These are phyloP conservation scores for Ephestia elutella DNA, from an alignment of 1,140 invertebrate species.

Conservation along the genomic window DNA sequence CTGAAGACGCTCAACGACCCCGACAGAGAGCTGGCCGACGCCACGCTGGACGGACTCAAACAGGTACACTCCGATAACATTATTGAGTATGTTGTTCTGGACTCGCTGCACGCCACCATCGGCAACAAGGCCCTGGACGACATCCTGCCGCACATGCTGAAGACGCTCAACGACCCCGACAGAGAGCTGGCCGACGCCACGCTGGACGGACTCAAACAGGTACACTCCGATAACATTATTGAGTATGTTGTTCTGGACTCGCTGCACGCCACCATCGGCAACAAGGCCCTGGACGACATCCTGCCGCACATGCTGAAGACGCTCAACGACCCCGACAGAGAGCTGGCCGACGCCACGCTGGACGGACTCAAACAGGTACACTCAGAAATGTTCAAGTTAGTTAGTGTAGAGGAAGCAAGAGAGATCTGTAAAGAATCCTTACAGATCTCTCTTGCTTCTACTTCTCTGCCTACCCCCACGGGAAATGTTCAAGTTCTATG, in stretches of 20 bases:
- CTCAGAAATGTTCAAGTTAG: too few relatives aligned
- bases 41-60: constrained; percentile 93
- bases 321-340: constrained; percentile 84
- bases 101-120: constrained; percentile 95
- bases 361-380: constrained; percentile 92
- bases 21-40: constrained; percentile 83
- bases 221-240: too few relatives aligned
- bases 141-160: constrained; percentile 93
- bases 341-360: constrained; percentile 87
- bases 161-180: constrained; percentile 87
- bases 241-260: too few relatives aligned
- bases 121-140: constrained; percentile 96
- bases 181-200: constrained; percentile 86
- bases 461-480: too few relatives aligned
- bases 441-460: too few relatives aligned
- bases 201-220: constrained; percentile 93
- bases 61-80: too few relatives aligned
- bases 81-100: too few relatives aligned
- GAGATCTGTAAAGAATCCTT: too few relatives aligned
- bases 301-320: constrained; percentile 91
- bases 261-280: constrained; percentile 94
- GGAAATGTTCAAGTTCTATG: too few relatives aligned
- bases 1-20: constrained; percentile 88
- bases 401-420: too few relatives aligned
- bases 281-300: constrained; percentile 96